Evolutionary conservation across 2,797 vertebrate genomes (phyloP).

Genomic region (Tadarida brasiliensis): DNA sequence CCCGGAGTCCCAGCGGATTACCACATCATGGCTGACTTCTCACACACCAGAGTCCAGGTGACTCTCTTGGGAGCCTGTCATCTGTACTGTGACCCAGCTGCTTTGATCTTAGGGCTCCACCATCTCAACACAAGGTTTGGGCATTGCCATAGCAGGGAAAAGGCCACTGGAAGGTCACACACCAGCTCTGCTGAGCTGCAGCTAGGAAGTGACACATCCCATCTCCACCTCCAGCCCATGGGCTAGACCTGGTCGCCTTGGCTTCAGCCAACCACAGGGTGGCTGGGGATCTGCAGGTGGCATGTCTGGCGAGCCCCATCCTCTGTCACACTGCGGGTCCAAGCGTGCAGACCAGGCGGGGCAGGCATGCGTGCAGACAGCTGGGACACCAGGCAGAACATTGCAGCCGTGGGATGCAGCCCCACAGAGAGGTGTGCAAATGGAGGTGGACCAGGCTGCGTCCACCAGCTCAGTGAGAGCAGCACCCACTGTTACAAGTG

Average conservation of each 20-base stretch:
- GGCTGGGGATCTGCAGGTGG: fast-evolving
- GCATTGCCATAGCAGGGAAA: fast-evolving
- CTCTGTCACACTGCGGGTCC: too few relatives aligned
- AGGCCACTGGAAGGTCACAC: not conserved
- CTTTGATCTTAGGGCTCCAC: too few relatives aligned
- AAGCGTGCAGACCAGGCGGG: too few relatives aligned
- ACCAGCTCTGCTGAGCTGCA: fast-evolving
- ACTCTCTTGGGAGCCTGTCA: too few relatives aligned
- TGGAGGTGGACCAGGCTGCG: too few relatives aligned
- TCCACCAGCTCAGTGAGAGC: not conserved
- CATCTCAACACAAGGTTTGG: too few relatives aligned
- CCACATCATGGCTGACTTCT: too few relatives aligned
- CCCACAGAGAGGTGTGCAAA: fast-evolving
- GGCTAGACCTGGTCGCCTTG: not conserved
- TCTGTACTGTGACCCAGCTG: too few relatives aligned
- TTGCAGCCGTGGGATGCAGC: not conserved
- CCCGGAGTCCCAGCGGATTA: too few relatives aligned
- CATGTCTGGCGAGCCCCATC: fast-evolving
- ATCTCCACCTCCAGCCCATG: not conserved
- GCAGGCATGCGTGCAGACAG: fast-evolving
- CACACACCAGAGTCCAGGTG: too few relatives aligned
- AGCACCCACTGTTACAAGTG: not conserved
- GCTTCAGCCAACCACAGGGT: not conserved
- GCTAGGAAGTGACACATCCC: not conserved
- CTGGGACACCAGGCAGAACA: not conserved